Evolutionary conservation across 2,797 vertebrate species (phyloP).

Genomic region (Echiichthys vipera): DNA sequence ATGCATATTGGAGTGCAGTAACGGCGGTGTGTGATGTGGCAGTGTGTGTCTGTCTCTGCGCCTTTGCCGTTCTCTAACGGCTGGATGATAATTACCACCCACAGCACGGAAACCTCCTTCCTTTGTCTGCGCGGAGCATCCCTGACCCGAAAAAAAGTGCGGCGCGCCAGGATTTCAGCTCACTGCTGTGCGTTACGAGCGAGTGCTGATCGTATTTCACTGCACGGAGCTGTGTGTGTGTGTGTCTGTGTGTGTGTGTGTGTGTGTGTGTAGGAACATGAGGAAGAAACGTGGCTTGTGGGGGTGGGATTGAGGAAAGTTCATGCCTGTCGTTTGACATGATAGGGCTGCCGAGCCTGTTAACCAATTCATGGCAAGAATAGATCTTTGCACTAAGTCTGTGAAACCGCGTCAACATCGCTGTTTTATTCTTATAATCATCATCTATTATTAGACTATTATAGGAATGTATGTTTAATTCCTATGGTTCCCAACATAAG

Average conservation of each 20-base stretch:
- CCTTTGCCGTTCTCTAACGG: constrained; percentile 10
- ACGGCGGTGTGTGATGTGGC: constrained; percentile 80
- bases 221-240: constrained; percentile 3
- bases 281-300: constrained; percentile 58
- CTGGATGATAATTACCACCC: constrained; percentile 69
- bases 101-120: constrained; percentile 58
- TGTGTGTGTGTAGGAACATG: not conserved
- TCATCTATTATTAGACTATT: not conserved
- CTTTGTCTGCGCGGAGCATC: constrained; percentile 75
- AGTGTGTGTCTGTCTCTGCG: constrained; percentile 30
- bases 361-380: not conserved
- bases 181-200: constrained; percentile 15
- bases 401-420: not conserved
- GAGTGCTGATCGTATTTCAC: constrained; percentile 74
- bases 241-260: constrained; percentile 19
- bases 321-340: constrained; percentile 23
- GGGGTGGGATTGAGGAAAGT: constrained; percentile 36
- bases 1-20: constrained; percentile 65
- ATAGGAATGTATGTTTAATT: not conserved
- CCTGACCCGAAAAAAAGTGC: constrained; percentile 41
- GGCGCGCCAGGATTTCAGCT: constrained; percentile 28
- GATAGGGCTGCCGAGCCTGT: constrained; percentile 1
- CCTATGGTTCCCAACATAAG: not conserved
- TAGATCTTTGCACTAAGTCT: not conserved
- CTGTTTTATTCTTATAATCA: not conserved